These are phyloP conservation scores for Barnardius zonarius DNA, from an alignment of 2,113 vertebrate species.

Conservation along the genomic window DNA sequence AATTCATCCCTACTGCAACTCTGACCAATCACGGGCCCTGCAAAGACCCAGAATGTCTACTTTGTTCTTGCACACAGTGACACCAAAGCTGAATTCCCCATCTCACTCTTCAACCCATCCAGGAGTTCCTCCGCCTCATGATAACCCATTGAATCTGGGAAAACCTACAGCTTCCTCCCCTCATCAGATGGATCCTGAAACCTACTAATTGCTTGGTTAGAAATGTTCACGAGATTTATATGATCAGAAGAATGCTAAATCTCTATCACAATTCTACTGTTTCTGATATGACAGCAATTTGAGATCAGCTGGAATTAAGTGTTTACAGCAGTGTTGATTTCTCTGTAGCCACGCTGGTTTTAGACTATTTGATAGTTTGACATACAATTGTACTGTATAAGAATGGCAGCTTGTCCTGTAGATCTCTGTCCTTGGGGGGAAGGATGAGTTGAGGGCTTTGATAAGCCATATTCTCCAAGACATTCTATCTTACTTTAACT, in stretches of 20 bases:
- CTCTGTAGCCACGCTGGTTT: background rate
- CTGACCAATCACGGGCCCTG: background rate
- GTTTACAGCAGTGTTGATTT: background rate
- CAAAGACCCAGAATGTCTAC: background rate
- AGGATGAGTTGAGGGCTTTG: background rate
- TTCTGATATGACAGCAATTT: background rate
- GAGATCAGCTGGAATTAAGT: background rate
- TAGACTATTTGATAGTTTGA: background rate
- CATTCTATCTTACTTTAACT: background rate
- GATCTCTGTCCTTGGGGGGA: background rate
- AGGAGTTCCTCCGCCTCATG: background rate
- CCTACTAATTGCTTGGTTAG: background rate
- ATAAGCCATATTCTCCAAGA: background rate
- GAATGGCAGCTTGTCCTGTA: background rate
- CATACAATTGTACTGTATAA: background rate
- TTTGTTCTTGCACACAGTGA: background rate
- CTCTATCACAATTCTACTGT: background rate
- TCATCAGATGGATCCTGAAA: background rate
- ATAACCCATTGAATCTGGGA: background rate
- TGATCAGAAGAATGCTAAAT: background rate
- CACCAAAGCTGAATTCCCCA: accelerated
- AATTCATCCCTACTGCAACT: background rate
- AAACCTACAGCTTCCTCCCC: background rate
- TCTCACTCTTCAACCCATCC: background rate
- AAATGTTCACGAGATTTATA: background rate